Conservation (phyloP, 30 jellyfish, hydroid and myxozoan species). For the Chironex yamaguchii region DNA sequence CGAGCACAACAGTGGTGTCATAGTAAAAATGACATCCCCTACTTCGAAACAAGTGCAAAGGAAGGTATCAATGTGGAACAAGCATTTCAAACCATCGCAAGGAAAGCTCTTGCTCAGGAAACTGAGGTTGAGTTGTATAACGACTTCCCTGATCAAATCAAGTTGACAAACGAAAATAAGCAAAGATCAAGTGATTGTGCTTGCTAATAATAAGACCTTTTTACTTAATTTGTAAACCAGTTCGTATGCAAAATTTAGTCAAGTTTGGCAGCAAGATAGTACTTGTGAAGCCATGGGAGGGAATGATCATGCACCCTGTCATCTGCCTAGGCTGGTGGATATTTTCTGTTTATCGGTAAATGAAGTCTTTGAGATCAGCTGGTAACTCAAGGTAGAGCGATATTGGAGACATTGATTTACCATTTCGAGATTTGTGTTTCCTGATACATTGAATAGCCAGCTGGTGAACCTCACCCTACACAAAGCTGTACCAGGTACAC, state of each 20-base stretch:
- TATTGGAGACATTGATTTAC: too few relatives aligned
- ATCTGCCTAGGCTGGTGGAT: too few relatives aligned
- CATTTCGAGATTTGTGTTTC: too few relatives aligned
- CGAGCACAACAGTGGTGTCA: constrained; percentile 99
- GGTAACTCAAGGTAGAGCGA: too few relatives aligned
- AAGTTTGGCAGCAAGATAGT: too few relatives aligned
- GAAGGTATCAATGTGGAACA: constrained; percentile 99
- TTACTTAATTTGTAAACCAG: background rate
- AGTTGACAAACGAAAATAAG: constrained; percentile 86
- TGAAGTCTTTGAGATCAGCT: too few relatives aligned
- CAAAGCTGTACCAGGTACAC: too few relatives aligned
- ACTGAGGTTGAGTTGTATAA: constrained; percentile 96
- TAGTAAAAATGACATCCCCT: constrained; percentile 95
- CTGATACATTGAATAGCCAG: too few relatives aligned
- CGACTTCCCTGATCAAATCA: constrained; percentile 99
- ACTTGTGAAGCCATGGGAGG: too few relatives aligned
- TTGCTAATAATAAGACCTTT: constrained; percentile 61
- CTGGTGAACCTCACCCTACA: too few relatives aligned
- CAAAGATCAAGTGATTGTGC: constrained; percentile 98
- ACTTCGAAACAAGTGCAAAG: constrained; percentile 98
- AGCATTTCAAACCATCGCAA: constrained; percentile 98
- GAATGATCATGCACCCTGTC: too few relatives aligned
- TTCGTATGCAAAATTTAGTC: background rate
- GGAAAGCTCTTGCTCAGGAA: constrained; percentile 98
- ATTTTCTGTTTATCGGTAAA: too few relatives aligned